Evolutionary conservation across 2,797 vertebrate genomes (phyloP).

Genomic region (Acrossocheilus wenchowensis): DNA sequence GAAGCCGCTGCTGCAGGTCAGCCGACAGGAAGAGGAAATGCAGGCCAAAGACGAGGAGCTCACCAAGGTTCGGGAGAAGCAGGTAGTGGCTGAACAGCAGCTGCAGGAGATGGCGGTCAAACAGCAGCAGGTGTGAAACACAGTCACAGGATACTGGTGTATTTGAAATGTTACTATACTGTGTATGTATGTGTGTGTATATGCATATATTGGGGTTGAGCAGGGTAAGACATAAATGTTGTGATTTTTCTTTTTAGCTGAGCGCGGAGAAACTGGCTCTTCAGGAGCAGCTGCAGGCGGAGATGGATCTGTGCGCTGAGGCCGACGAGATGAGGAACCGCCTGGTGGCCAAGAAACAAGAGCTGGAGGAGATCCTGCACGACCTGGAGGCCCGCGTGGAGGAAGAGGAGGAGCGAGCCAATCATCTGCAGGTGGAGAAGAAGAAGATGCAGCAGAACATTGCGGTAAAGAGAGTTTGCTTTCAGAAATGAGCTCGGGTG

Average conservation of each 20-base stretch:
- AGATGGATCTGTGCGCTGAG: slow-evolving; percentile 95
- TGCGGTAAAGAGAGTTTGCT: slow-evolving; percentile 47
- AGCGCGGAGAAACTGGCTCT: slow-evolving; percentile 91
- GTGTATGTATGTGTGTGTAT: too few relatives aligned
- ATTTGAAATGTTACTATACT: too few relatives aligned
- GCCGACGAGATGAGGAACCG: slow-evolving; percentile 96
- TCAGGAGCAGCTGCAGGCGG: slow-evolving; percentile 97
- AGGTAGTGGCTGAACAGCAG: slow-evolving; percentile 84
- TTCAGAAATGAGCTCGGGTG: too few relatives aligned
- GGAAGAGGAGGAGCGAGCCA: slow-evolving; percentile 94
- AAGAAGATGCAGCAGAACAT: slow-evolving; percentile 99
- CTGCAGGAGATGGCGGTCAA: slow-evolving; percentile 87
- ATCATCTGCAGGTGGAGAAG: slow-evolving; percentile 86
- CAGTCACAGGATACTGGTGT: too few relatives aligned
- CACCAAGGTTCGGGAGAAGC: slow-evolving; percentile 88
- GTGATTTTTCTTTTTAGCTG: slow-evolving; percentile 73
- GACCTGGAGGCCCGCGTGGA: slow-evolving; percentile 96
- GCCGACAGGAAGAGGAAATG: slow-evolving; percentile 97
- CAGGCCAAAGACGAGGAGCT: slow-evolving; percentile 94
- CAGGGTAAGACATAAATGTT: too few relatives aligned
- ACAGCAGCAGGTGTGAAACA: slow-evolving; percentile 82
- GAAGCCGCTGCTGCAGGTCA: slow-evolving; percentile 96
- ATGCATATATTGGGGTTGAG: too few relatives aligned
- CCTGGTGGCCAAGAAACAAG: slow-evolving; percentile 93
- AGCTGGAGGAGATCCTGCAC: slow-evolving; percentile 97